Evolutionary conservation across 2,888 invertebrate species (phyloP).

Genomic region (Lepidonotus clava): DNA sequence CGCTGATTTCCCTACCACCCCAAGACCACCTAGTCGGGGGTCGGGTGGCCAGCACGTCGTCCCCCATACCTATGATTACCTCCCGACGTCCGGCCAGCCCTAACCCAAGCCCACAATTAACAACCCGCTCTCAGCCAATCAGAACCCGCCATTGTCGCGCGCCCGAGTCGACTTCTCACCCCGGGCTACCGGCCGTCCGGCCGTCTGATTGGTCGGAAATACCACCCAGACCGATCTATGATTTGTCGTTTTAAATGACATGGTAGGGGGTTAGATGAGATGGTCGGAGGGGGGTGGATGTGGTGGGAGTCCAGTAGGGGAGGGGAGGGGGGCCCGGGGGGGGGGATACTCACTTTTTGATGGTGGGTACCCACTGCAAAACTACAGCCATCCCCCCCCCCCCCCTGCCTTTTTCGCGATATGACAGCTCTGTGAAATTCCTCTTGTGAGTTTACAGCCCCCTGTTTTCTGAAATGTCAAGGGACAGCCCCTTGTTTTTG

Average conservation of each 20-base stretch:
- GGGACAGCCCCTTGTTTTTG: not conserved
- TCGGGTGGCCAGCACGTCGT: not conserved
- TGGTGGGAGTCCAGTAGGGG: no score
- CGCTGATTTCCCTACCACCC: not conserved
- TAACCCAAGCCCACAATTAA: not conserved
- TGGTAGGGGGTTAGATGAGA: not conserved
- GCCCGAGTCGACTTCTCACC: conserved; percentile 50
- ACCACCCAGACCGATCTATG: no score
- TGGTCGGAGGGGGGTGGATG: not conserved
- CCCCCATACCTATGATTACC: not conserved
- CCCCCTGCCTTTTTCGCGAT: no score
- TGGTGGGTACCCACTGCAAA: no score
- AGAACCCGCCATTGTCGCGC: conserved; percentile 40
- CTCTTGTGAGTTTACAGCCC: no score
- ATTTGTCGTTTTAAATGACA: no score
- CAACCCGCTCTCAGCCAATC: conserved; percentile 17
- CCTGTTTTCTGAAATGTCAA: no score
- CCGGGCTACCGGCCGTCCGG: not conserved
- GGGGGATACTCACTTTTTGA: no score
- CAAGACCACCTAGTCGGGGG: not conserved
- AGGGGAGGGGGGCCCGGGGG: not conserved
- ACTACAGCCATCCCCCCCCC: no score
- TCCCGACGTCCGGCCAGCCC: not conserved
- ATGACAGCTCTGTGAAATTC: no score
- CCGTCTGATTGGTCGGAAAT: conserved; percentile 23